Conservation (phyloP, 2,113 vertebrate genomes). For the Pteruthius melanotis region DNA sequence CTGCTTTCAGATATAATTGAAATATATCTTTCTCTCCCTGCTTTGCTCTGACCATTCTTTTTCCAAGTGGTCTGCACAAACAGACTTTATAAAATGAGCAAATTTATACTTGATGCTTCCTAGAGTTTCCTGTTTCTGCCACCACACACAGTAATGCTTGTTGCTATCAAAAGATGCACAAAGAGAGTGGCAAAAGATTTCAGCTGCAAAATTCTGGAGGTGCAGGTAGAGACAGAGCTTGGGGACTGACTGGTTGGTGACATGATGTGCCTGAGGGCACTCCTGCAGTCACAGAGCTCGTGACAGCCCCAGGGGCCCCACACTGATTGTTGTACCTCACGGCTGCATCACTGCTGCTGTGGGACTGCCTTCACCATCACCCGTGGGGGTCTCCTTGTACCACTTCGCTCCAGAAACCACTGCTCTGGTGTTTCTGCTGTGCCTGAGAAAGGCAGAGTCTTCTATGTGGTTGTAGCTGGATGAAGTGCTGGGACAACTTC, state of each 20-base stretch:
- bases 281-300: not conserved
- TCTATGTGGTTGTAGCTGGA: not conserved
- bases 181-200: not conserved
- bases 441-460: not conserved
- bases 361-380: not conserved
- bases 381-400: fast-evolving
- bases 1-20: not conserved
- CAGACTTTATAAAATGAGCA: not conserved
- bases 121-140: not conserved
- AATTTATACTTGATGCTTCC: not conserved
- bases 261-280: not conserved
- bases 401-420: not conserved
- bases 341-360: not conserved
- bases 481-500: not conserved
- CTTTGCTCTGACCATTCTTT: not conserved
- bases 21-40: not conserved
- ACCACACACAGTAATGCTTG: not conserved
- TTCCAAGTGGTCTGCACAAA: not conserved
- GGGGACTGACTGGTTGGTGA: not conserved
- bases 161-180: not conserved
- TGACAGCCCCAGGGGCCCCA: not conserved
- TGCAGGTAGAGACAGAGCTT: not conserved
- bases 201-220: not conserved
- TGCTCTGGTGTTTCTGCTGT: not conserved
- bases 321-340: not conserved